Evolutionary conservation across 2,888 invertebrate genomes (phyloP).

Genomic region (Hydraecia micacea): DNA sequence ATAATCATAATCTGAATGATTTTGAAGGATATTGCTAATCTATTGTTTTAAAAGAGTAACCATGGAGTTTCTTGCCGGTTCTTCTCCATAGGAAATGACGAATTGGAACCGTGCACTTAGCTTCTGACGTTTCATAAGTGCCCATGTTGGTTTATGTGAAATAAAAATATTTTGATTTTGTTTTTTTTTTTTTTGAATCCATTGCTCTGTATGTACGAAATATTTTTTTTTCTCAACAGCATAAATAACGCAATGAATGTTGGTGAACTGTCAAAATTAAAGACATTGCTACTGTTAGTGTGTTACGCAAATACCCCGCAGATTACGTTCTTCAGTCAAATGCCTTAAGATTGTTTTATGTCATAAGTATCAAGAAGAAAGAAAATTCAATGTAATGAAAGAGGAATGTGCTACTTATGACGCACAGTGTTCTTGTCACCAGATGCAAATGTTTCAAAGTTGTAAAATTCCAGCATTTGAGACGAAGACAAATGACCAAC

Average conservation of each 20-base stretch:
- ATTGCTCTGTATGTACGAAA: neutral
- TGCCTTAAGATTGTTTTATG: neutral
- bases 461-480: slow-evolving; percentile 7
- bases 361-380: neutral
- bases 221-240: neutral
- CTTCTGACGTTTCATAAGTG: no score
- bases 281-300: neutral
- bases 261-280: neutral
- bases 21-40: neutral
- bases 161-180: no score
- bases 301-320: neutral
- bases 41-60: no score
- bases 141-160: no score
- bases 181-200: no score
- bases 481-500: slow-evolving; percentile 37
- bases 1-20: neutral
- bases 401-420: neutral
- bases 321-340: neutral
- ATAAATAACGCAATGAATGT: neutral
- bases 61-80: no score
- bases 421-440: neutral
- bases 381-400: neutral
- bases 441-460: neutral
- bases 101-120: no score
- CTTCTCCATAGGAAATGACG: no score